phyloP scores from a whole-genome alignment of 2,113 vertebrate species.

The Hippocampus zosterae region DNA sequence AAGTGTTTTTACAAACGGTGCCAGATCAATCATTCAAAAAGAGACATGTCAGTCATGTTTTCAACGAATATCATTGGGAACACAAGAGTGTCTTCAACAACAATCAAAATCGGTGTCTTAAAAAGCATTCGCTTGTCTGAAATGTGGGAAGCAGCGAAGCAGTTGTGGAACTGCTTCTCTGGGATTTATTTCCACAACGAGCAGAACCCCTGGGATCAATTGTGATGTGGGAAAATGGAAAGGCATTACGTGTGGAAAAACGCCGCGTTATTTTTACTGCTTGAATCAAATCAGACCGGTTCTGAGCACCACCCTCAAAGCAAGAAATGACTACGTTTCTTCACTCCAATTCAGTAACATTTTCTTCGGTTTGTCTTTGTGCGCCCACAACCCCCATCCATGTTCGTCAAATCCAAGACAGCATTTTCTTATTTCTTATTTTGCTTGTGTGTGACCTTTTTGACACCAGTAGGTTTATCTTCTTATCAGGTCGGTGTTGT shows the following conservation, averaged over 20 bases:
- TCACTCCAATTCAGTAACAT: neutral
- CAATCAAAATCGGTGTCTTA: neutral
- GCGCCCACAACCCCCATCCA: too few relatives aligned
- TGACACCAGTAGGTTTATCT: too few relatives aligned
- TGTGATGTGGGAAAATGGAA: neutral
- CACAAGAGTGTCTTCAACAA: neutral
- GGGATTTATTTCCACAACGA: neutral
- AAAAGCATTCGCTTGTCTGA: neutral
- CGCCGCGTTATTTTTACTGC: neutral
- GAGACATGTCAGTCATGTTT: neutral
- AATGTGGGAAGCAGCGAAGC: neutral
- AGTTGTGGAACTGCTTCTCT: neutral
- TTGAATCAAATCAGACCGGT: neutral
- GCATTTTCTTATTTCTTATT: too few relatives aligned
- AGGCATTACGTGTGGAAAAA: neutral
- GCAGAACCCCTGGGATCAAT: neutral
- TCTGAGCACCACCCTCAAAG: neutral
- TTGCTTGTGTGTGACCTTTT: too few relatives aligned
- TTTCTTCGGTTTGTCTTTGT: too few relatives aligned
- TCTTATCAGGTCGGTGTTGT: too few relatives aligned
- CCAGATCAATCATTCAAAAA: neutral
- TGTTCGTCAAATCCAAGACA: too few relatives aligned
- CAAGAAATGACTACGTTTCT: neutral
- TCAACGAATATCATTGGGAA: neutral
- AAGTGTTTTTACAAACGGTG: neutral